Base-by-base conservation (phyloP, 1,140 invertebrate genomes). In the Sminthurinus signatus region DNA sequence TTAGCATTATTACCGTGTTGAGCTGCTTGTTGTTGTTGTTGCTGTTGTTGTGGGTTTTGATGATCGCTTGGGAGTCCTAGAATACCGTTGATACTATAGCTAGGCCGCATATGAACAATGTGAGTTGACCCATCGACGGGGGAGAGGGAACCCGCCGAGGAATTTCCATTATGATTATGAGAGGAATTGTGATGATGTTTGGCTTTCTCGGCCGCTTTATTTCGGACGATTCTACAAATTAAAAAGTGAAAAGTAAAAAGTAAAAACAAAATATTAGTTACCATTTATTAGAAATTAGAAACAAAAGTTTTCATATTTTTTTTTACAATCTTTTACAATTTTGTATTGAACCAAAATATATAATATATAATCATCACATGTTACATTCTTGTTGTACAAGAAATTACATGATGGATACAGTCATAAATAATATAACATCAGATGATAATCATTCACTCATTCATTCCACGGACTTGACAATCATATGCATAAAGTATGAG, bases 71-170 rank as follows among this genome's bases (percentile, higher is more conserved):
- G 54, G 70, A 95, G 89, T 21, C 92, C 92, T 23, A 95, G 82
- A 76, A 95, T 94, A n/a, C 93, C 92, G 76, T 93, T 94, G 79
- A 95, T 96, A 78, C 89, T 93, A 80, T 96, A 96, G 61, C 87
- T 87, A 64, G 70, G 66, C 52, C 70, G 42, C 36, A 50, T 58
- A 63, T 59, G 48, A 58, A 64, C 56, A 56, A 65, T 70, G 67
- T 76, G 75, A 58, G 82, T 81, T 54, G 79, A 82, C 73, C 66
- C 57, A 62, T 70, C 69, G 31, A 68, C 65, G 19, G 69, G 71
- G 19, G 64, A 63, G 28, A 73, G 63, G 43, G 64, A 68, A 10
- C 69, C 70, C n/a, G 62, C 54, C 17, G 54, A 56, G 2, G 54
- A 56, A 28, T 56, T 56, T 17, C 54, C 54, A 23, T 42, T 56